These are phyloP conservation scores for Petrolisthes manimaculis DNA, from an alignment of 2,888 invertebrate species.

Conservation along the genomic window DNA sequence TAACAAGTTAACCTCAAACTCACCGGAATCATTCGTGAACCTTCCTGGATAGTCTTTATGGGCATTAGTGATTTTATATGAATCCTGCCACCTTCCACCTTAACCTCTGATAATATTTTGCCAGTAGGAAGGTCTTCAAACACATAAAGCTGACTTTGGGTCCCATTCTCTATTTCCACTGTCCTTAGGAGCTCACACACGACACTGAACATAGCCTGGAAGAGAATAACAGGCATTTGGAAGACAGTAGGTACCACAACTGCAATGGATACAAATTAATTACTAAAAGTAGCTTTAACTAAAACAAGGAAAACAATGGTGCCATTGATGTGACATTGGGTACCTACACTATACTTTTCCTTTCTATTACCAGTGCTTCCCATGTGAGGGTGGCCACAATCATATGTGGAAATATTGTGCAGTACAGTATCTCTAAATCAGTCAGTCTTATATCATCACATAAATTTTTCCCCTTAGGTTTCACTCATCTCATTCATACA, in stretches of 20 bases:
- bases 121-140: neutral
- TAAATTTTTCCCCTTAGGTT: no score
- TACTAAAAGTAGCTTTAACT: no score
- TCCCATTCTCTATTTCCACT: neutral
- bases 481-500: no score
- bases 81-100: slow-evolving; percentile 10
- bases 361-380: neutral
- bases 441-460: no score
- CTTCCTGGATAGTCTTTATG: neutral
- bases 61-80: neutral
- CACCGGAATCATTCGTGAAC: neutral
- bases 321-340: neutral
- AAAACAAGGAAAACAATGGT: neutral
- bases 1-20: neutral
- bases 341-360: neutral
- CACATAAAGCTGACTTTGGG: neutral
- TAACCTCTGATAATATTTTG: slow-evolving; percentile 2
- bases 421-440: no score
- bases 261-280: neutral
- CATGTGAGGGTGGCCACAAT: no score
- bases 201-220: neutral
- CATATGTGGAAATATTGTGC: no score
- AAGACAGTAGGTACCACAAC: neutral
- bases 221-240: neutral
- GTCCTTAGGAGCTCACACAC: neutral